These are phyloP conservation scores for Chelon auratus DNA, from an alignment of 2,797 vertebrate genomes.

Conservation along the genomic window DNA sequence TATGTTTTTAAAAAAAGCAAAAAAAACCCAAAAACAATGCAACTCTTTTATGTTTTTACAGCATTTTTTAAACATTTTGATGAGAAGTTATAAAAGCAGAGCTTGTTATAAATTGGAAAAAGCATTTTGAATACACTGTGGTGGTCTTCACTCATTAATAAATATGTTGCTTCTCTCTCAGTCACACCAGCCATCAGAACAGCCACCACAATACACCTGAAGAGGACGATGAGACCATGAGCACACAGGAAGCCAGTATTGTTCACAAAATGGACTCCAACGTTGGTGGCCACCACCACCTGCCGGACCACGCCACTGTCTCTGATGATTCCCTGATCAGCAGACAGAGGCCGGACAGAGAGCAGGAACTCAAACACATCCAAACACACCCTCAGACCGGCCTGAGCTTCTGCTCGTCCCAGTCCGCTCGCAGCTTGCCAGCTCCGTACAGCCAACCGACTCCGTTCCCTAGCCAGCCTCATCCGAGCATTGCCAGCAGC, in stretches of 20 bases:
- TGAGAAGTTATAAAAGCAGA: constrained; percentile 2
- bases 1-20: too few relatives aligned
- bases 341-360: constrained; percentile 8
- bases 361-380: constrained; percentile 12
- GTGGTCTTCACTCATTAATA: too few relatives aligned
- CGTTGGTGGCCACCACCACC: neutral
- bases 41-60: too few relatives aligned
- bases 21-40: too few relatives aligned
- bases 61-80: neutral
- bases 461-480: constrained; percentile 82
- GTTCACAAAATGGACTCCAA: neutral
- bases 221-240: constrained; percentile 86
- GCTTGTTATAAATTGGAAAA: neutral
- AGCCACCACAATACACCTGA: constrained; percentile 76
- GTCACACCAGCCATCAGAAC: constrained; percentile 53
- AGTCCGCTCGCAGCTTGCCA: constrained; percentile 53
- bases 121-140: too few relatives aligned
- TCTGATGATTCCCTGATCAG: constrained; percentile 19
- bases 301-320: neutral
- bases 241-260: constrained; percentile 35
- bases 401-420: constrained; percentile 65
- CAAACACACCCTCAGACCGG: constrained; percentile 14
- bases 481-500: constrained; percentile 71
- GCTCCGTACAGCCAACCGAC: constrained; percentile 73
- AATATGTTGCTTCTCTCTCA: constrained; percentile 11